Base-by-base conservation (phyloP, 2,888 invertebrate species). In the Yponomeuta cagnagella region DNA sequence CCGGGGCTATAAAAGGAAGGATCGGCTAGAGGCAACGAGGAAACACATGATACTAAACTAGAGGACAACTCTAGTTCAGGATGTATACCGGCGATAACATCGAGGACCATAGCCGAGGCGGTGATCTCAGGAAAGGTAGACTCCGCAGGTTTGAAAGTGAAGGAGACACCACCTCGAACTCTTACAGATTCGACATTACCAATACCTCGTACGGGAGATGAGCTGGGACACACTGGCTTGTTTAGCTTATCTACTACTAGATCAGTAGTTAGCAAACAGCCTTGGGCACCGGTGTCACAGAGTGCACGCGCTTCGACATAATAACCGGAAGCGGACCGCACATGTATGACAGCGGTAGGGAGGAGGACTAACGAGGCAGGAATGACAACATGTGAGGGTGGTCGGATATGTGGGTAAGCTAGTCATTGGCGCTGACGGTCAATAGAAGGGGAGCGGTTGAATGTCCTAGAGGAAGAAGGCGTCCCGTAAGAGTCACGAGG, bases 241-340 rank as follows among this genome's bases (percentile, higher is more conserved):
- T 31, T 33, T 15, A 30, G 5, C 9, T 12, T 66, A 31, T 58
- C 23, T 10, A 70, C 43, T 37, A 58, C 63, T 10, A 69, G 5
- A 10, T 63, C 33, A 4, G 63, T 12, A 10, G 63, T 69, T 12
- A 48, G 33, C 2, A 70, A 30, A 23, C 64, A 64, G 3, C 70
- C 64, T 48, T 70, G 70, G 3, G 70, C 64, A 48, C 70, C 70
- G 30, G 70, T 65, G 9, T 70, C 70, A 64, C 64, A 64, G 3
- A 70, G 48, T 43, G 64, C 70, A 5, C 64, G 43, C 2, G 70
- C 64, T 64, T 64, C 64, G n/a, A 63, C 37, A 64, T 64, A 70
- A 12, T 64, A 64, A 15, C 52, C 70, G 1, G 43, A 37, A 23
- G 63, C 8, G 15, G 70, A 37, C 15, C 37, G 31, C 9, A 70